Conservation (phyloP, 1,140 invertebrate species). For the Pseudomyrmex dendroicus region DNA sequence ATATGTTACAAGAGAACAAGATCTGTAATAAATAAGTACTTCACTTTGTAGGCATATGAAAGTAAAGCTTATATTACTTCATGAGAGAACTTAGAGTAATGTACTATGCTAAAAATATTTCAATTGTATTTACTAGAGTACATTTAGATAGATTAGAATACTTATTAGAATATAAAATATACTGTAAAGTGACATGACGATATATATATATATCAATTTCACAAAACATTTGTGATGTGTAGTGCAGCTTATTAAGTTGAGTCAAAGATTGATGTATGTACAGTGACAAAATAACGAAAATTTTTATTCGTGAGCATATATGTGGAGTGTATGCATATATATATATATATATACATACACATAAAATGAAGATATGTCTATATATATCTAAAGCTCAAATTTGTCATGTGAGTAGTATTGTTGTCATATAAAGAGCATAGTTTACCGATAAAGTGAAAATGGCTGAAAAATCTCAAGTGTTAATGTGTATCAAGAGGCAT, state of each 20-base stretch:
- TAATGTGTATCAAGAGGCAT: slow-evolving; percentile 67
- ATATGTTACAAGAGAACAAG: neutral
- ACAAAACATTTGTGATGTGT: slow-evolving; percentile 70
- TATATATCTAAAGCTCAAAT: slow-evolving; percentile 32
- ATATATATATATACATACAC: slow-evolving; percentile 54
- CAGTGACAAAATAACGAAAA: slow-evolving; percentile 9
- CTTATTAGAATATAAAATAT: slow-evolving; percentile 9
- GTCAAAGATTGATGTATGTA: slow-evolving; percentile 46
- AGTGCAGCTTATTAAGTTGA: slow-evolving; percentile 66
- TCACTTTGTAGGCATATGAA: slow-evolving; percentile 49
- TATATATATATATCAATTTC: slow-evolving; percentile 61
- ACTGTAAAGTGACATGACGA: slow-evolving; percentile 53
- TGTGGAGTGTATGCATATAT: slow-evolving; percentile 54
- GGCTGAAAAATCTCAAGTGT: slow-evolving; percentile 64
- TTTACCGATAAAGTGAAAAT: slow-evolving; percentile 63
- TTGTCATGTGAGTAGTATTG: slow-evolving; percentile 41
- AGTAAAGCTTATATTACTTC: slow-evolving; percentile 34
- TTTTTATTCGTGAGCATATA: slow-evolving; percentile 59
- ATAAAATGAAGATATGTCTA: slow-evolving; percentile 37
- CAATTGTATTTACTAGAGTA: slow-evolving; percentile 57
- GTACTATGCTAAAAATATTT: slow-evolving; percentile 49
- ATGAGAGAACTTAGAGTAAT: slow-evolving; percentile 35
- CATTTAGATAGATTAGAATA: slow-evolving; percentile 38
- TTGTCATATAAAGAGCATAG: slow-evolving; percentile 51
- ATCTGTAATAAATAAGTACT: slow-evolving; percentile 59